Evolutionary conservation across 2,888 invertebrate genomes (phyloP), one percentile per base, ranked within the genome.

Genomic region (Scotopteryx bipunctaria): DNA sequence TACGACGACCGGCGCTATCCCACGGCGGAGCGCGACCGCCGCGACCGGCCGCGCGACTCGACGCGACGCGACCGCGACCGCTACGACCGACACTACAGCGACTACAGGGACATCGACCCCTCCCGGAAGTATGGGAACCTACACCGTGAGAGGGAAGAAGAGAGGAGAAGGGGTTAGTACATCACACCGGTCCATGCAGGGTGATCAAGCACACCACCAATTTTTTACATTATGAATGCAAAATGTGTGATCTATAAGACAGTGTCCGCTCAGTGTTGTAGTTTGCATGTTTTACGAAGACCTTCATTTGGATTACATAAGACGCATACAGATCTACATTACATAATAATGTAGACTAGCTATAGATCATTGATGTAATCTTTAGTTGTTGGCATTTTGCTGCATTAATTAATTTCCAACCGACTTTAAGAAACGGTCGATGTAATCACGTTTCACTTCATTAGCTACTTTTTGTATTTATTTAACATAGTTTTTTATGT

Each of bases 81-180:
- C 40, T 73, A 77, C 73, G 81, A 81, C 60, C 69, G 69, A 55
- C 50, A 70, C 54, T 46, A 52, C 38, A 17, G 16, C 38, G 52
- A 47, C 42, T 82, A 86, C 76, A 69, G 83, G 29, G 85, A 87
- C 71, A 88, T 90, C 61, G 88, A 89, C 67, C 81, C 83, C 47
- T 52, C 67, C 17, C 66, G 81, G 56, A 81, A 79, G 69, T 69
- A 79, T 67, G 81, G 78, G 62, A 79, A 73, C 62, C 67, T 79
- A 57, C 70, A 79, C 32, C 66, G 73, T 45, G 81, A 80, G 61
- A 74, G 77, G 51, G 84, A 81, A 11, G 82, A 77, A 50, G 50
- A 53, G 29, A 56, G 38, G 77, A 75, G 61, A 64, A 77, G 57
- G 76, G 81, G 69, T 76, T 78, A 80, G 83, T 32, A 8, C 8